phyloP scores from a whole-genome alignment of 2,113 vertebrate genomes.

The Gavialis gangeticus region DNA sequence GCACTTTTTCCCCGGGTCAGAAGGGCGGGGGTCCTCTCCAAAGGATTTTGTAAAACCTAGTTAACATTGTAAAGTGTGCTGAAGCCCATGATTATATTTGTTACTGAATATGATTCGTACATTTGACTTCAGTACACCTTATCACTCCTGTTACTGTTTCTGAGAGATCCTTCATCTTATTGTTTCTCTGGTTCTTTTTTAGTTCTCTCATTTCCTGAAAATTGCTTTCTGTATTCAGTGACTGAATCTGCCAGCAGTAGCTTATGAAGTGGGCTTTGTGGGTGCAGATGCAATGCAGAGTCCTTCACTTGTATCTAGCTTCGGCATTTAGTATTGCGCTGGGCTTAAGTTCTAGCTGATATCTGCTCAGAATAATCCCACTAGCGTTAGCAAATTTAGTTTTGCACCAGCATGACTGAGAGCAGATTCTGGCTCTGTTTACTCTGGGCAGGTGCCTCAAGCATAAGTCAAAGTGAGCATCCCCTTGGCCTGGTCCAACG shows the following conservation, averaged over 20 bases:
- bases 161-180: background rate
- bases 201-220: background rate
- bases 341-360: background rate
- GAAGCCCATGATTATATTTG: background rate
- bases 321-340: background rate
- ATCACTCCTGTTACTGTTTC: background rate
- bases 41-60: background rate
- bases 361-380: conserved; percentile 11
- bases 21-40: background rate
- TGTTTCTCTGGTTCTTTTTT: background rate
- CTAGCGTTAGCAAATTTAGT: background rate
- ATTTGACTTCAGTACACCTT: background rate
- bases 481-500: background rate
- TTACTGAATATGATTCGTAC: background rate
- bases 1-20: conserved; percentile 10
- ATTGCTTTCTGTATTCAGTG: background rate
- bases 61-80: background rate
- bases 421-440: background rate
- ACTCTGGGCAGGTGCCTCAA: background rate
- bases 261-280: background rate
- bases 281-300: background rate
- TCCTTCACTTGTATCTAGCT: background rate
- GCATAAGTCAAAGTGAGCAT: background rate
- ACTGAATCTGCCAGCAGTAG: background rate
- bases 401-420: background rate